phyloP scores from a whole-genome alignment of 2,113 vertebrate genomes.

The Mesoclemmys tuberculata region DNA sequence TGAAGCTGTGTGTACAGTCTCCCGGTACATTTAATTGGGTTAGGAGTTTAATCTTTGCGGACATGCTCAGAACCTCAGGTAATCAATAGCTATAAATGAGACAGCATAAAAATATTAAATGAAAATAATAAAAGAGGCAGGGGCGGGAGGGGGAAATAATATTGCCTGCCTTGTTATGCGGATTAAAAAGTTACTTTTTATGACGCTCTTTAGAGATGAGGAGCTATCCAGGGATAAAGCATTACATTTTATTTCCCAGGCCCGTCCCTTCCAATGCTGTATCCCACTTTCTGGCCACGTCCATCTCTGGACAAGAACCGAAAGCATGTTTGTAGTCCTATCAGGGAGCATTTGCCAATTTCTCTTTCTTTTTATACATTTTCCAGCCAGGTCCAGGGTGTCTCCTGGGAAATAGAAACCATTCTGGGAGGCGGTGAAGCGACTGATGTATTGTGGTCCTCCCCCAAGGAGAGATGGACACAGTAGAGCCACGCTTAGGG shows the following conservation, averaged over 20 bases:
- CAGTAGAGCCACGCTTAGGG: too few relatives aligned
- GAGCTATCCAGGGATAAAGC: background rate
- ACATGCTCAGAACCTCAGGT: background rate
- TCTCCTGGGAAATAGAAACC: background rate
- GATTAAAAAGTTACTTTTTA: background rate
- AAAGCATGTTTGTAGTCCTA: background rate
- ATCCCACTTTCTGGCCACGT: background rate
- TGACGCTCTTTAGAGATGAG: background rate
- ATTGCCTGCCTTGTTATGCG: background rate
- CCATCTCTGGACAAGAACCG: background rate
- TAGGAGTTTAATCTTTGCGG: background rate
- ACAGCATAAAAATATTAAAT: background rate
- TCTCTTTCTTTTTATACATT: background rate
- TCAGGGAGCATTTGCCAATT: background rate
- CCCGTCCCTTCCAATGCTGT: background rate
- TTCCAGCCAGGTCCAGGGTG: background rate
- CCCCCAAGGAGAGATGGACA: background rate
- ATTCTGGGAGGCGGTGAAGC: background rate
- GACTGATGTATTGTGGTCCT: background rate
- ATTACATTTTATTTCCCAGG: background rate
- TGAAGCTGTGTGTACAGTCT: background rate
- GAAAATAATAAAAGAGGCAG: background rate
- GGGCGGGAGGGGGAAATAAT: background rate
- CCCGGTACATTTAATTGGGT: background rate
- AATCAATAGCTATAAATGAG: too few relatives aligned